A percentile compares a stretch with the other conserved stretches of the same genome.
These are phyloP conservation scores for Actenoides lindsayi DNA, from an alignment of 2,113 vertebrate genomes.

Conservation along the genomic window DNA sequence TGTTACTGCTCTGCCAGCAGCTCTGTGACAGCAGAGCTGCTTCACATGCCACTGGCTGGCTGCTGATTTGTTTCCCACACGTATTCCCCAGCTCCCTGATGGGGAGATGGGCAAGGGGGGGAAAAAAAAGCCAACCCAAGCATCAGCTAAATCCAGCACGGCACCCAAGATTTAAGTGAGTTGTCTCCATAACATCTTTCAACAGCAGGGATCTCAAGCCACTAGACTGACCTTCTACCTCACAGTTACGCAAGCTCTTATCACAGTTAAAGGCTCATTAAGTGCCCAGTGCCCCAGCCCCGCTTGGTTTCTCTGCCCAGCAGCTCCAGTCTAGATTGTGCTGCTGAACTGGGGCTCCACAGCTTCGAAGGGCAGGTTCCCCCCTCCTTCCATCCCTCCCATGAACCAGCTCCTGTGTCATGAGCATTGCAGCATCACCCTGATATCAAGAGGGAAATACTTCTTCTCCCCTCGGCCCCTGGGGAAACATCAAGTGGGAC, in stretches of 20 bases:
- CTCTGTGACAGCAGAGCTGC: neutral
- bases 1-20: neutral
- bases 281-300: neutral
- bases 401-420: neutral
- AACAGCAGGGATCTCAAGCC: neutral
- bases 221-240: neutral
- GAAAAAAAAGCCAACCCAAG: too few species aligned
- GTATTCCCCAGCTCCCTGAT: neutral
- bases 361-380: neutral
- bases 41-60: neutral
- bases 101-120: neutral
- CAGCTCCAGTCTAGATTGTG: neutral
- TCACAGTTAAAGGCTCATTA: neutral
- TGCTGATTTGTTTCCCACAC: neutral
- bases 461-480: neutral
- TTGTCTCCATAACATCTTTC: neutral
- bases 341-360: neutral
- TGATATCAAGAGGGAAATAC: accelerated
- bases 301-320: neutral
- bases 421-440: neutral
- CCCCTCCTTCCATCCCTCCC: too few species aligned
- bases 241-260: neutral
- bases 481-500: neutral
- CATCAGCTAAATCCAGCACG: neutral
- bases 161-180: neutral